A percentile compares a stretch with the other conserved stretches of the same genome.
phyloP scores from a whole-genome alignment of 2,888 invertebrate species.

The Branchinecta sandiegonensis region DNA sequence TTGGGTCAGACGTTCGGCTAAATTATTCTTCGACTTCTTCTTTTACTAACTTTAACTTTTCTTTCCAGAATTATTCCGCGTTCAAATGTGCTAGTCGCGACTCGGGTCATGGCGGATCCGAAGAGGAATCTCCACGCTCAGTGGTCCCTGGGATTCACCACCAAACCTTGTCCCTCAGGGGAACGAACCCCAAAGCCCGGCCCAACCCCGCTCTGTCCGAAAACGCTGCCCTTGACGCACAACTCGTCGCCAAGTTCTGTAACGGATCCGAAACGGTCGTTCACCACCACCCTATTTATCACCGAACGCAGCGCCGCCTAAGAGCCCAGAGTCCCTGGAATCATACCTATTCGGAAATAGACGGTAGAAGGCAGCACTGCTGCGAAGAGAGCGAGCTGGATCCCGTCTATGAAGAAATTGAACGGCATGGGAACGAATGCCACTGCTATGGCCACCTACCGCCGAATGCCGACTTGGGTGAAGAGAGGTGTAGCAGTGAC shows the following conservation, averaged over 20 bases:
- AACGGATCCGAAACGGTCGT: slow-evolving; percentile 30
- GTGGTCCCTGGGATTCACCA: slow-evolving; percentile 35
- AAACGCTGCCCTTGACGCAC: slow-evolving; percentile 24
- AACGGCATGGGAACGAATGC: slow-evolving; percentile 37
- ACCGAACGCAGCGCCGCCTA: slow-evolving; percentile 29
- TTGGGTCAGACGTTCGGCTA: no score
- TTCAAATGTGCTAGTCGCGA: slow-evolving; percentile 58
- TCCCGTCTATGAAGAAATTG: slow-evolving; percentile 67
- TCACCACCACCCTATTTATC: slow-evolving; percentile 27
- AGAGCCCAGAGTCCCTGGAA: slow-evolving; percentile 46
- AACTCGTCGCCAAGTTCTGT: slow-evolving; percentile 23
- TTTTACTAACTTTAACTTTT: neutral
- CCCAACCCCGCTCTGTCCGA: slow-evolving; percentile 24
- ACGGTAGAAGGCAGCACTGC: slow-evolving; percentile 33
- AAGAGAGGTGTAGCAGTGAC: slow-evolving; percentile 53
- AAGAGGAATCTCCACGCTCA: slow-evolving; percentile 47
- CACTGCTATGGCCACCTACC: slow-evolving; percentile 41
- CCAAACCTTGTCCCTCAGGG: slow-evolving; percentile 17
- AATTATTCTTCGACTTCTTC: no score
- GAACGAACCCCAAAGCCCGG: slow-evolving; percentile 22
- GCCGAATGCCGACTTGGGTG: slow-evolving; percentile 59
- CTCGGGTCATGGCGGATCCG: slow-evolving; percentile 47
- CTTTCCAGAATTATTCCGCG: slow-evolving; percentile 56
- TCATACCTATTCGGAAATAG: slow-evolving; percentile 64
- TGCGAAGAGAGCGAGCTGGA: slow-evolving; percentile 37